Percentiles rank a stretch among this genome's conserved stretches.
These are phyloP conservation scores for Laterallus jamaicensis DNA, from an alignment of 2,113 vertebrate species.

Conservation along the genomic window DNA sequence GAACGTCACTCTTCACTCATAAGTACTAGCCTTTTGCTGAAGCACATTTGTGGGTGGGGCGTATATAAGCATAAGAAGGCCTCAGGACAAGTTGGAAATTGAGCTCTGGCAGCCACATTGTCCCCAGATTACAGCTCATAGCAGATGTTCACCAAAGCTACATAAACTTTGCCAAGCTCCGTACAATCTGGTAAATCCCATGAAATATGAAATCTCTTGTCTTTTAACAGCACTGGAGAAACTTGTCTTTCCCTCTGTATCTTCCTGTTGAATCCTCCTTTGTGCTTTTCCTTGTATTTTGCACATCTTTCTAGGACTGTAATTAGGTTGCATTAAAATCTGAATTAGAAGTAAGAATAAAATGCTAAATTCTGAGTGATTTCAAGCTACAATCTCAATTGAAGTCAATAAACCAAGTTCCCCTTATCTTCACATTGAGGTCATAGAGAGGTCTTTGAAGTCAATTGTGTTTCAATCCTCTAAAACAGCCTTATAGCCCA, in stretches of 20 bases:
- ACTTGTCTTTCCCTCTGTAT: neutral
- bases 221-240: neutral
- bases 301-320: neutral
- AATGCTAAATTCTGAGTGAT: neutral
- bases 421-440: neutral
- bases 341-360: neutral
- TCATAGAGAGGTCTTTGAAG: neutral
- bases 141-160: neutral
- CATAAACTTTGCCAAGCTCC: neutral
- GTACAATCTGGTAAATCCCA: neutral
- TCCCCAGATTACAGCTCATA: conserved; percentile 7
- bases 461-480: neutral
- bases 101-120: conserved; percentile 40
- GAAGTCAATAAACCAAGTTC: neutral
- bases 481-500: neutral
- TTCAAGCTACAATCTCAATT: neutral
- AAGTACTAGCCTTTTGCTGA: conserved; percentile 34
- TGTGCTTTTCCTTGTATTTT: neutral
- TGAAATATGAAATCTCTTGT: neutral
- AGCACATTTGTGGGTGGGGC: conserved; percentile 49
- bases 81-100: conserved; percentile 30
- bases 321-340: neutral
- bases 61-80: neutral
- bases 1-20: conserved; percentile 13
- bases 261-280: neutral